These are phyloP conservation scores for Megaceryle maxima DNA, from an alignment of 2,113 vertebrate species.

Conservation along the genomic window DNA sequence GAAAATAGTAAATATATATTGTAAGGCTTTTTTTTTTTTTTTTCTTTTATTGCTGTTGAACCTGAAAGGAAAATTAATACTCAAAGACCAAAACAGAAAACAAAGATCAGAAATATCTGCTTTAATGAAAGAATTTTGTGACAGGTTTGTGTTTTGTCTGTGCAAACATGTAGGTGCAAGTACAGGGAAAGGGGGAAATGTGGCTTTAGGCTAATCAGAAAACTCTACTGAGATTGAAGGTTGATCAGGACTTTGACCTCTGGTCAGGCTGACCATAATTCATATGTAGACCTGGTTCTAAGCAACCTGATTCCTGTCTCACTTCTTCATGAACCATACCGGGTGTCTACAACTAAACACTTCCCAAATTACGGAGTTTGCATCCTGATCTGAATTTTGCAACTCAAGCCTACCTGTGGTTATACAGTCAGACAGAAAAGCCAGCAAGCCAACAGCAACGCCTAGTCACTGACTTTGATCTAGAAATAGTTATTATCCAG, in stretches of 20 bases:
- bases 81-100: neutral
- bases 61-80: neutral
- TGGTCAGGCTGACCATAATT: neutral
- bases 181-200: neutral
- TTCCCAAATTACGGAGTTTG: neutral
- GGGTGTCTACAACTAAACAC: neutral
- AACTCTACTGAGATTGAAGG: neutral
- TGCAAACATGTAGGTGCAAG: neutral
- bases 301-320: neutral
- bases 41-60: neutral
- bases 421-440: slow-evolving; percentile 43
- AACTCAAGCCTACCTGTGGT: slow-evolving; percentile 50
- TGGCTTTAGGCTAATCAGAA: neutral
- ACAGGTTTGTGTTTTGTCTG: neutral
- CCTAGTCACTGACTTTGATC: slow-evolving; percentile 57
- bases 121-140: neutral
- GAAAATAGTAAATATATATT: neutral
- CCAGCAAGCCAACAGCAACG: slow-evolving; percentile 43
- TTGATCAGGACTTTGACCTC: neutral
- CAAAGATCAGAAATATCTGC: neutral
- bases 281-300: neutral
- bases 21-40: neutral
- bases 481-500: slow-evolving; percentile 62
- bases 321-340: neutral
- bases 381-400: slow-evolving; percentile 55